phyloP scores from a whole-genome alignment of 1,140 invertebrate genomes.

The Paralvinella palmiformis region DNA sequence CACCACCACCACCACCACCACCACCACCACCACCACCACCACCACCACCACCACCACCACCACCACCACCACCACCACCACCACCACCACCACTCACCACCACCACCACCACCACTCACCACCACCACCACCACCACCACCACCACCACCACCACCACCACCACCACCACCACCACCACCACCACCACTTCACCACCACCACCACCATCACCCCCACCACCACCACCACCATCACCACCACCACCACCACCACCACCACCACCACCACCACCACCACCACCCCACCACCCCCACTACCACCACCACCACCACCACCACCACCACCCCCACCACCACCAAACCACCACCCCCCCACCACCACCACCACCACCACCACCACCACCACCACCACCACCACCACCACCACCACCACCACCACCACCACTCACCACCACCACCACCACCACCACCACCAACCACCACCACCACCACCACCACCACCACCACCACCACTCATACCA shows the following conservation, averaged over 20 bases:
- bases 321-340: no score
- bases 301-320: no score
- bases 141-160: slow-evolving; percentile 7
- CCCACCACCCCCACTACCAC: no score
- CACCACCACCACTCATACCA: no score
- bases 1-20: slow-evolving; percentile 14
- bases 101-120: slow-evolving; percentile 6
- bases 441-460: no score
- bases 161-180: slow-evolving; percentile 7
- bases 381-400: no score
- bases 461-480: no score
- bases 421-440: no score
- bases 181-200: slow-evolving; percentile 4
- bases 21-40: slow-evolving; percentile 11
- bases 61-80: slow-evolving; percentile 7
- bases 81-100: slow-evolving; percentile 7
- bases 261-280: no score
- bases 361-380: no score
- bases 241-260: background rate
- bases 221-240: background rate
- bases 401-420: no score
- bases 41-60: slow-evolving; percentile 8
- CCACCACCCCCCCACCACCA: no score
- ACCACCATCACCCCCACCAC: background rate
- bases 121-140: slow-evolving; percentile 8